Evolutionary conservation across 2,888 invertebrate genomes (phyloP).

Genomic region (Diadegma fenestrale): DNA sequence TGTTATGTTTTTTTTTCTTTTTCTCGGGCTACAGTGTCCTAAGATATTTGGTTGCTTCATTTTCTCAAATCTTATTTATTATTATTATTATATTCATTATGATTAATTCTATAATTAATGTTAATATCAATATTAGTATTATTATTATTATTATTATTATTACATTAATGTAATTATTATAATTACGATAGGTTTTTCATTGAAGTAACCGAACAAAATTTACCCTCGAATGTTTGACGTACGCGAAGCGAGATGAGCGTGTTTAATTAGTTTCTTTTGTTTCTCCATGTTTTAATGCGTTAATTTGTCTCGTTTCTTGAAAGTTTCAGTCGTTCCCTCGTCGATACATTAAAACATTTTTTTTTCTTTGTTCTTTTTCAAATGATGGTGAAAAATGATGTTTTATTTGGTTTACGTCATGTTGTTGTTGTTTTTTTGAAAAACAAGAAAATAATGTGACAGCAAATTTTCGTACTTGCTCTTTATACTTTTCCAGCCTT

Average conservation of each 20-base stretch:
- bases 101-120: constrained; percentile 12
- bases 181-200: constrained; percentile 20
- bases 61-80: constrained; percentile 30
- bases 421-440: too few species aligned
- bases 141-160: constrained; percentile 16
- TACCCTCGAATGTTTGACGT: constrained; percentile 56
- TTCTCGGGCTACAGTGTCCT: constrained; percentile 54
- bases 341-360: neutral
- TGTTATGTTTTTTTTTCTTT: constrained; percentile 35
- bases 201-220: constrained; percentile 50
- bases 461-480: constrained; percentile 62
- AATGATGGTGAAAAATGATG: constrained; percentile 19
- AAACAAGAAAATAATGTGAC: constrained; percentile 20
- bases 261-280: constrained; percentile 27
- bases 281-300: constrained; percentile 4
- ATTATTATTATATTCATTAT: constrained; percentile 25
- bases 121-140: neutral
- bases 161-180: constrained; percentile 32
- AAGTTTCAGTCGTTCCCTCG: neutral
- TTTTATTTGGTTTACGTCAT: constrained; percentile 13
- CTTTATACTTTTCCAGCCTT: constrained; percentile 66
- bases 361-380: constrained; percentile 24
- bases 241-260: constrained; percentile 60
- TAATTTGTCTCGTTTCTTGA: constrained; percentile 11
- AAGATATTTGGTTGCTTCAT: constrained; percentile 48